phyloP scores from a whole-genome alignment of 2,797 vertebrate genomes.

The Alfaro cultratus region DNA sequence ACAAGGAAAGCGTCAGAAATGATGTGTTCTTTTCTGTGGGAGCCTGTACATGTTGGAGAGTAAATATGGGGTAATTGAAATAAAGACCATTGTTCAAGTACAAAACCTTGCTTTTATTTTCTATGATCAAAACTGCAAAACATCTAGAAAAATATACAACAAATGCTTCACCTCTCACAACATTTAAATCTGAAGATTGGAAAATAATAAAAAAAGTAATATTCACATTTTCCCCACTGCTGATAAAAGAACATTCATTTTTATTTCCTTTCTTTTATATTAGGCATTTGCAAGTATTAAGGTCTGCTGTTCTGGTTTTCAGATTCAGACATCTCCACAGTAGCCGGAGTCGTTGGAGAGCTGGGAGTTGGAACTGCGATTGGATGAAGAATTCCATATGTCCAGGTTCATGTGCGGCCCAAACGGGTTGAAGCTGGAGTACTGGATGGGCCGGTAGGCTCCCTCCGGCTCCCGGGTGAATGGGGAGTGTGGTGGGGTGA shows the following conservation, averaged over 20 bases:
- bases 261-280: constrained; percentile 74
- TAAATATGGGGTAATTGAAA: constrained; percentile 19
- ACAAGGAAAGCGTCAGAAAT: too few species aligned
- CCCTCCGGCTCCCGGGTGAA: constrained; percentile 86
- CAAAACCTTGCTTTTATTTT: constrained; percentile 84
- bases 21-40: too few species aligned
- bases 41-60: too few species aligned
- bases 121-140: constrained; percentile 87
- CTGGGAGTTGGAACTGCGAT: constrained; percentile 92
- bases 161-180: constrained; percentile 85
- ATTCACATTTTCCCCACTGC: constrained; percentile 81
- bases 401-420: constrained; percentile 98
- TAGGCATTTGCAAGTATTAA: constrained; percentile 65
- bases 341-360: constrained; percentile 96
- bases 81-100: constrained; percentile 64
- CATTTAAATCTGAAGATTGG: constrained; percentile 81
- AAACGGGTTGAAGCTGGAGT: constrained; percentile 94
- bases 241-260: constrained; percentile 82
- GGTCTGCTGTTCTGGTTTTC: constrained; percentile 30
- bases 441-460: constrained; percentile 86
- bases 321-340: constrained; percentile 84
- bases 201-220: constrained; percentile 83
- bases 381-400: constrained; percentile 95
- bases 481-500: constrained; percentile 82
- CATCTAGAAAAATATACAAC: constrained; percentile 92